phyloP scores from a whole-genome alignment of 2,113 vertebrate species.

The Crotalus tigris region DNA sequence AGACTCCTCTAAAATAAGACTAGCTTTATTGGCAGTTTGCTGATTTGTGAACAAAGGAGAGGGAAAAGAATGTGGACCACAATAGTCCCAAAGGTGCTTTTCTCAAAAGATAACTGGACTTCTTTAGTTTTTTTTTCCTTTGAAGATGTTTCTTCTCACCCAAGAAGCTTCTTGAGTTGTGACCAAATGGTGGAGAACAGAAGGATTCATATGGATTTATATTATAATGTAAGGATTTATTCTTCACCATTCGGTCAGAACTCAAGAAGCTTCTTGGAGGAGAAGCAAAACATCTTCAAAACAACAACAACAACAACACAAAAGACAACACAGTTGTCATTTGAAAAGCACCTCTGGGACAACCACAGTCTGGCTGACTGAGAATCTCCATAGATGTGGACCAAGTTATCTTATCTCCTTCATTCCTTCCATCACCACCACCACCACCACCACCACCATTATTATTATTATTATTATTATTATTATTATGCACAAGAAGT shows the following conservation, averaged over 20 bases:
- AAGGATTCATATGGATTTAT: neutral
- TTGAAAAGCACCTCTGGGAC: neutral
- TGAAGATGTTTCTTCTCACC: neutral
- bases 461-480: no score
- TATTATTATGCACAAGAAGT: neutral
- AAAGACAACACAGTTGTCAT: neutral
- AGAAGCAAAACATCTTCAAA: neutral
- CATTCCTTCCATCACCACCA: no score
- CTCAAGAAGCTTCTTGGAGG: neutral
- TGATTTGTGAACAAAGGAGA: neutral
- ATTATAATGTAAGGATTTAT: neutral
- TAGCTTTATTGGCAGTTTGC: neutral
- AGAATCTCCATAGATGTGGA: neutral
- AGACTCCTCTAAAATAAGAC: neutral
- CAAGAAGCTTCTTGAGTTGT: neutral
- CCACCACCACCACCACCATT: no score
- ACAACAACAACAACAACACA: neutral
- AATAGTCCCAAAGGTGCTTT: neutral
- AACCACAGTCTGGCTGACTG: no score
- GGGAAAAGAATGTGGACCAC: neutral
- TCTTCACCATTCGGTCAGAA: neutral
- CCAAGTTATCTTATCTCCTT: neutral
- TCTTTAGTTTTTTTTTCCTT: neutral
- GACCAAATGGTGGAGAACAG: neutral
- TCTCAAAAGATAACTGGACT: no score